Percentiles rank a stretch among this genome's conserved stretches.
Evolutionary conservation across 2,888 invertebrate genomes (phyloP).

Genomic region (Rhingia campestris): DNA sequence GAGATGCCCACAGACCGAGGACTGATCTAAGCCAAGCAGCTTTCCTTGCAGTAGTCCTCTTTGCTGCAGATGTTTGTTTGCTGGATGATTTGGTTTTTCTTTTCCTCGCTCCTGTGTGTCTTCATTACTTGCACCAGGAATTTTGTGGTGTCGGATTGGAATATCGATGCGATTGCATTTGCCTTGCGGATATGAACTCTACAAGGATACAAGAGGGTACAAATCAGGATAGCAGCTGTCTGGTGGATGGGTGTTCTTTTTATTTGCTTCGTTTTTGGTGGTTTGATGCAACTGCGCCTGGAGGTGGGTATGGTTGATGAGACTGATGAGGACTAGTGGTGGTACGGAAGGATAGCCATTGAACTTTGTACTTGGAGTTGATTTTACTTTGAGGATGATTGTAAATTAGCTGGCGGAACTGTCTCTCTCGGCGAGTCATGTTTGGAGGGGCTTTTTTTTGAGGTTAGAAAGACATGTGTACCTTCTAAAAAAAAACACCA

Average conservation of each 20-base stretch:
- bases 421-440: background rate
- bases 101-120: background rate
- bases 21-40: background rate
- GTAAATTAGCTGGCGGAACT: background rate
- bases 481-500: too few relatives aligned
- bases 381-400: conserved; percentile 1
- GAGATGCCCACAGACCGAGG: background rate
- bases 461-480: too few relatives aligned
- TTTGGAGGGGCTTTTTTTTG: too few relatives aligned
- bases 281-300: background rate
- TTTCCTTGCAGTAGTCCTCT: background rate
- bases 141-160: background rate
- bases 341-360: background rate
- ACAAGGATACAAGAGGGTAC: background rate
- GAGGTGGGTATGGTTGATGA: background rate
- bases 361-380: background rate
- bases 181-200: background rate
- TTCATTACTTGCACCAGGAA: conserved; percentile 11
- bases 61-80: too few relatives aligned
- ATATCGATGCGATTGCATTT: conserved; percentile 22
- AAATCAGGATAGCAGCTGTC: background rate
- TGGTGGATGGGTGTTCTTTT: background rate
- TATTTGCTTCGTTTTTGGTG: background rate
- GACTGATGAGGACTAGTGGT: too few relatives aligned
- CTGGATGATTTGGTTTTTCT: background rate